Evolutionary conservation across 2,888 invertebrate species (phyloP).

Genomic region (Tetragonula carbonaria): DNA sequence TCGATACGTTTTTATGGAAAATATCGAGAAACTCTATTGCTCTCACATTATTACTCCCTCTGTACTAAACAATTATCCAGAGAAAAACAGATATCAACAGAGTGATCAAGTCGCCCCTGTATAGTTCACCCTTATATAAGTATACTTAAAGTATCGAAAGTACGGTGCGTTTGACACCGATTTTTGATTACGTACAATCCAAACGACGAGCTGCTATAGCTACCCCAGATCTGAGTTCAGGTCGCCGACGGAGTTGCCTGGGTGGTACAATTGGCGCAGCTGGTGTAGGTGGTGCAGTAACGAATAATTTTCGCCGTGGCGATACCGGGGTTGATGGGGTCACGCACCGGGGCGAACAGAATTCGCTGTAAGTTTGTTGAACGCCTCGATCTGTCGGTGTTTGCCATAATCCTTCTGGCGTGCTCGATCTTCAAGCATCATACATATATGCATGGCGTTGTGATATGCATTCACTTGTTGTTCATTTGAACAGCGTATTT

Average conservation of each 20-base stretch:
- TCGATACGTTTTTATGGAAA: too few species aligned
- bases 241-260: slow-evolving; percentile 5
- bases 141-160: neutral
- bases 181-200: slow-evolving; percentile 54
- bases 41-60: too few species aligned
- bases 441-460: neutral
- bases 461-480: too few species aligned
- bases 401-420: slow-evolving; percentile 11
- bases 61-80: too few species aligned
- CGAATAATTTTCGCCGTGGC: neutral
- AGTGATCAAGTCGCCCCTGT: too few species aligned
- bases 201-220: slow-evolving; percentile 67
- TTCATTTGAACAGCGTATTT: too few species aligned
- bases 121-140: neutral
- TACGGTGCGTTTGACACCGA: neutral
- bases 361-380: neutral
- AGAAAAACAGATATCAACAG: too few species aligned
- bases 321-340: neutral
- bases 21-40: too few species aligned
- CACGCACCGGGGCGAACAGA: neutral
- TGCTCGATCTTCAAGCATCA: neutral
- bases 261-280: neutral
- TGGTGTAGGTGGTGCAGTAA: neutral
- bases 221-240: slow-evolving; percentile 58
- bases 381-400: slow-evolving; percentile 17